Base-by-base conservation (phyloP, 2,888 invertebrate species). In the Rhogogaster chlorosoma region DNA sequence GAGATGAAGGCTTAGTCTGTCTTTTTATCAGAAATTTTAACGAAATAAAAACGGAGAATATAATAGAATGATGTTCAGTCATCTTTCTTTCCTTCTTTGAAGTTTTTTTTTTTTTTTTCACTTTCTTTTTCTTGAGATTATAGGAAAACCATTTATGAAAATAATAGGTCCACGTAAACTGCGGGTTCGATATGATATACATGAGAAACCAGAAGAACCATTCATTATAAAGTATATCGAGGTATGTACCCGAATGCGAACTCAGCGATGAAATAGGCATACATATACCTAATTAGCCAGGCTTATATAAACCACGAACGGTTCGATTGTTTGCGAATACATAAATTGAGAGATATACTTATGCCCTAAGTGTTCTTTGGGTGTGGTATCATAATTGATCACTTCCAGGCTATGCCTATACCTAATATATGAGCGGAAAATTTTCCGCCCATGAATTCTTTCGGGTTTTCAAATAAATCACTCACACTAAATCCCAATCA, bases 401-500 rank as follows among this genome's bases (percentile, higher is more conserved):
- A 71, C 38, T n/a, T 32, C 36, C 18, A 6, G 18, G n/a, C 9
- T 7, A n/a, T n/a, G n/a, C n/a, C 45, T 45, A 45, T n/a, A n/a
- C 1, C 18, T 0, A 15, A 45, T 15, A 12, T 2, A 15, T 4
- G 15, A 0, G 15, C 4, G 0, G 15, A 5, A 53, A 53, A 53
- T 53, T 53, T 53, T n/a, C n/a, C n/a, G 18, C 7, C n/a, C 7
- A n/a, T n/a, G 3, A 4, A 10, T 42, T 42, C 2, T n/a, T 53
- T 49, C 49, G 53, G 2, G 1, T n/a, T 7, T 53, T 53, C 0
- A 61, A 26, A 12, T 61, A 61, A 26, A 12, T 61, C 22, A 61
- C 12, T 96, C 94, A 98, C 97, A 99, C 96, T 26, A 99, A 94
- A 94, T 99, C 99, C 98, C 99, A 99, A 22, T 96, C 95, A 0